Percentiles rank a stretch among this genome's conserved stretches.
Conservation (phyloP, 2,888 invertebrate species). For the Mythimna ferrago region DNA sequence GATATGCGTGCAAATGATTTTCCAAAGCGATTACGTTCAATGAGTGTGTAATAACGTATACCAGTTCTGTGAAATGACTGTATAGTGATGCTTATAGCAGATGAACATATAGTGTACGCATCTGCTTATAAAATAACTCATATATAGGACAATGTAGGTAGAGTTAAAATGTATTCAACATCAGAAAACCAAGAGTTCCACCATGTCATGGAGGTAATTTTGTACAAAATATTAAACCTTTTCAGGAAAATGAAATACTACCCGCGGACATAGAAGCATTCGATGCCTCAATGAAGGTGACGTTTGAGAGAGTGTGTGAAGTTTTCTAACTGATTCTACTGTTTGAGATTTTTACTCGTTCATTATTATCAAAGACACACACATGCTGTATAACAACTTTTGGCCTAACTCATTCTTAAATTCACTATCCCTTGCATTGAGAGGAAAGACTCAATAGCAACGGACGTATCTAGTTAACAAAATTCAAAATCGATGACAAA, state of each 20-base stretch:
- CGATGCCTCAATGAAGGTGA: slow-evolving; percentile 89
- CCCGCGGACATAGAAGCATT: slow-evolving; percentile 86
- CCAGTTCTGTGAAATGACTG: slow-evolving; percentile 61
- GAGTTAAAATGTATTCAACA: slow-evolving; percentile 50
- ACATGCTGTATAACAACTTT: slow-evolving; percentile 69
- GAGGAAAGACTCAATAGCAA: slow-evolving; percentile 22
- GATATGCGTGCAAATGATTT: slow-evolving; percentile 70
- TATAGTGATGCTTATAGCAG: slow-evolving; percentile 42
- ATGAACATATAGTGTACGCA: background rate
- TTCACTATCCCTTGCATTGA: slow-evolving; percentile 30
- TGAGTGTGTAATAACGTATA: slow-evolving; percentile 66
- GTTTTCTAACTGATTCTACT: slow-evolving; percentile 71
- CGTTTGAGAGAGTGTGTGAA: slow-evolving; percentile 74
- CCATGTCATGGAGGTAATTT: slow-evolving; percentile 59
- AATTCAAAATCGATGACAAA: slow-evolving; percentile 44
- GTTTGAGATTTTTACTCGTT: slow-evolving; percentile 62
- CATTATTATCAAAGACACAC: slow-evolving; percentile 59
- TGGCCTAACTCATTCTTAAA: slow-evolving; percentile 62
- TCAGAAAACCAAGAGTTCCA: slow-evolving; percentile 56
- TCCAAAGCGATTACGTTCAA: slow-evolving; percentile 67
- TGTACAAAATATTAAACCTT: slow-evolving; percentile 70
- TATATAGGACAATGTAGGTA: slow-evolving; percentile 39
- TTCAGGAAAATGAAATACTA: slow-evolving; percentile 86
- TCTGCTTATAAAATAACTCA: slow-evolving; percentile 1
- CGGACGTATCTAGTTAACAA: slow-evolving; percentile 36